Conservation (phyloP, 1,140 invertebrate genomes). For the Yoshiicerus persimilis region DNA sequence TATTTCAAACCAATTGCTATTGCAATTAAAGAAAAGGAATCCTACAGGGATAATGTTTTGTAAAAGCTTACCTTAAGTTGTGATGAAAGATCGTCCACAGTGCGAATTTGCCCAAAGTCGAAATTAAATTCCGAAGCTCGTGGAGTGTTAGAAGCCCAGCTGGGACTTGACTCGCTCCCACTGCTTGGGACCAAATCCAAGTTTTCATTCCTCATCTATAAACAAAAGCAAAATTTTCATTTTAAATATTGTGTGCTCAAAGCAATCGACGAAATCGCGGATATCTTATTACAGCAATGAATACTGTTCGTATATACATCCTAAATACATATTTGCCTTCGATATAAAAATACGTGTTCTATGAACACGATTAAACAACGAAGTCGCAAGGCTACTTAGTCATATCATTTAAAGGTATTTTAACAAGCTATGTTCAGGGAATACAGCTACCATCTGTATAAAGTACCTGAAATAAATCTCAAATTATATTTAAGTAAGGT, state of each 20-base stretch:
- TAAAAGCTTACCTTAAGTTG: constrained; percentile 29
- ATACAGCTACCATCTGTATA: too few relatives aligned
- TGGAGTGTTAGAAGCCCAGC: constrained; percentile 34
- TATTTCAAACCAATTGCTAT: background rate
- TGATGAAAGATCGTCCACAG: constrained; percentile 38
- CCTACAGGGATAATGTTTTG: background rate
- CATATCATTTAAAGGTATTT: too few relatives aligned
- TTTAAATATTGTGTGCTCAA: too few relatives aligned
- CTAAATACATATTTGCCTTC: too few relatives aligned
- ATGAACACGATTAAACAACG: too few relatives aligned
- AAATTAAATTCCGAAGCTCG: constrained; percentile 38
- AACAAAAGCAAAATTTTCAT: background rate
- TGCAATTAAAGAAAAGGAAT: background rate
- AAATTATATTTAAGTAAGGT: background rate
- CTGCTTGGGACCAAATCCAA: constrained; percentile 45
- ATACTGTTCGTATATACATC: too few relatives aligned
- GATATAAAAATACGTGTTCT: too few relatives aligned
- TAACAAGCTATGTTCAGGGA: too few relatives aligned
- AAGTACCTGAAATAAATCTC: too few relatives aligned
- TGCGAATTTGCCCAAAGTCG: constrained; percentile 26
- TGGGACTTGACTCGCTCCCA: constrained; percentile 44
- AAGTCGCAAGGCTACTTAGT: too few relatives aligned
- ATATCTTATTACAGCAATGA: too few relatives aligned
- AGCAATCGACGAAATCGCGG: too few relatives aligned
- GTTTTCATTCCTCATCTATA: constrained; percentile 44